Evolutionary conservation across 2,888 invertebrate genomes (phyloP), one percentile per base, ranked within the genome.

Genomic region (Parnassius orleans): DNA sequence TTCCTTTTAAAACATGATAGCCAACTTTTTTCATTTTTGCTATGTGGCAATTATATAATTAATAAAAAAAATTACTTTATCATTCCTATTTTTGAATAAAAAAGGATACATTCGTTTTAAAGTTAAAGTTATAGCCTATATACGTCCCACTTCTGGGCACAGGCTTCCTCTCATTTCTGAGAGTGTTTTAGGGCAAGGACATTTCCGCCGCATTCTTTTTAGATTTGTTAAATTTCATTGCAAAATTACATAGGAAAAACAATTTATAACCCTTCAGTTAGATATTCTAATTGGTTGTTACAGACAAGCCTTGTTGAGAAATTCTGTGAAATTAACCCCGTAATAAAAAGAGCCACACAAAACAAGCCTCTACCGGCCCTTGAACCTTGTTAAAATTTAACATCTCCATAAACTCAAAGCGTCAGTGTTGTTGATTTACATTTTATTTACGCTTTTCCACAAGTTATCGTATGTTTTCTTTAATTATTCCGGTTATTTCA

Each of bases 301-400:
- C 60, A 61, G 50, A 58, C 52, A 53, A 56, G 57, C 55, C 10
- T 33, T 33, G 33, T n/a, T 19, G 62, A 53, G 57, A 62, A 33
- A 33, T 33, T 7, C 7, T 33, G 33, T 33, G 7, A 33, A 33
- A 53, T 61, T 54, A 62, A 72, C 70, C 71, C 72, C 65, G 66
- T 71, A 69, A 76, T 84, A 80, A 83, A 78, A 74, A 73, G 75
- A 74, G 72, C 72, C 59, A 15, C 53, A 62, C 64, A 56, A 56
- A 66, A 65, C 60, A 57, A 66, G 63, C 57, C 61, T 62, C 55
- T 56, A 60, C 64, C 60, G 53, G 65, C 59, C 60, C 64, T 64
- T 56, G 53, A 53, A 60, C 63, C 56, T 55, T 63, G 63, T 63
- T 63, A 60, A 60, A 63, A 63, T 63, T 63, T 63, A 60, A 63